Evolutionary conservation across 2,888 invertebrate species (phyloP).

Genomic region (Spialia ferax): DNA sequence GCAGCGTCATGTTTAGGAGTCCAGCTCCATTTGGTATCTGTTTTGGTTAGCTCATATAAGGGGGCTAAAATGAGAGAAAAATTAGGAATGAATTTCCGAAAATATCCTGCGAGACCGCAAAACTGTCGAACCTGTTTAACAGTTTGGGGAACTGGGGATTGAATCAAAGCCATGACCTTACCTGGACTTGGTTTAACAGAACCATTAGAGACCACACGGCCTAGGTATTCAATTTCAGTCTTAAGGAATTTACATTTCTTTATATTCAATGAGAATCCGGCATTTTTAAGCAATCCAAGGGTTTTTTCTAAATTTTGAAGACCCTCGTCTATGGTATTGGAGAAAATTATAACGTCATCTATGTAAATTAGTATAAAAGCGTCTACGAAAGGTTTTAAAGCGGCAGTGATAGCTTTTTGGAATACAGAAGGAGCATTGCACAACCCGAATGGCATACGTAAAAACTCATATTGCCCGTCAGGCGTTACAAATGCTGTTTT

Average conservation of each 20-base stretch:
- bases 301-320: too few species aligned
- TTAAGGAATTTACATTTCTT: slow-evolving; percentile 41
- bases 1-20: not conserved
- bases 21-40: slow-evolving; percentile 13
- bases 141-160: slow-evolving; percentile 14
- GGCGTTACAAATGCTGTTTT: slow-evolving; percentile 30
- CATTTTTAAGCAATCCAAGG: slow-evolving; percentile 29
- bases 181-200: slow-evolving; percentile 46
- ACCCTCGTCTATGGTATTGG: too few species aligned
- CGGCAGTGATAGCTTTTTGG: not conserved
- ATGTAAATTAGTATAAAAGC: not conserved
- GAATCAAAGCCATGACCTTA: slow-evolving; percentile 44
- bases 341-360: not conserved
- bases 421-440: slow-evolving; percentile 14
- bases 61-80: slow-evolving; percentile 22
- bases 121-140: slow-evolving; percentile 29
- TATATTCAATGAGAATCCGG: slow-evolving; percentile 44
- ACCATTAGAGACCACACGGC: slow-evolving; percentile 43
- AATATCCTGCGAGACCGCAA: slow-evolving; percentile 42
- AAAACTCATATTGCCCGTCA: slow-evolving; percentile 21
- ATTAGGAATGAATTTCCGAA: slow-evolving; percentile 16
- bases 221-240: slow-evolving; percentile 44
- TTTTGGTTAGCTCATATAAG: slow-evolving; percentile 29
- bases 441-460: slow-evolving; percentile 32
- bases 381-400: not conserved